These are phyloP conservation scores for Phylloscopus trochiloides DNA, from an alignment of 2,113 vertebrate genomes.

Conservation along the genomic window DNA sequence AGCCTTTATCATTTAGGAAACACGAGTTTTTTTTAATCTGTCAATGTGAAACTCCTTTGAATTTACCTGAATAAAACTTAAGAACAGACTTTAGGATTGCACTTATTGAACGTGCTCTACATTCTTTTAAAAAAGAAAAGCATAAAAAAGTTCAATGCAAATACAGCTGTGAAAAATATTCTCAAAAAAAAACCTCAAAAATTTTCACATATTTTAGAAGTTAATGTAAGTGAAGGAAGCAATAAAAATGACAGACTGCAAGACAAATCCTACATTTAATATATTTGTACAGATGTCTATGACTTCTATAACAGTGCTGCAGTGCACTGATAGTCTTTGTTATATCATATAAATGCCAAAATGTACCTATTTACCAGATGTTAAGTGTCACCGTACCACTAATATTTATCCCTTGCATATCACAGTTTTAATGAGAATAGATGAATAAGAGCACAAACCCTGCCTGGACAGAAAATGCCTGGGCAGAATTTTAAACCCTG, in stretches of 20 bases:
- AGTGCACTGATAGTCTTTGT: not conserved
- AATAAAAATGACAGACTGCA: not conserved
- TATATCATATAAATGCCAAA: not conserved
- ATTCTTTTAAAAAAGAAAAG: not conserved
- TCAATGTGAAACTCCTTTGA: not conserved
- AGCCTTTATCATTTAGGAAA: not conserved
- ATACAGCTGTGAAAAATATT: not conserved
- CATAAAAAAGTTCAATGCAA: not conserved
- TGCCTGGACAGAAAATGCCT: not conserved
- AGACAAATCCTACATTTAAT: not conserved
- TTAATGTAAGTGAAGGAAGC: not conserved
- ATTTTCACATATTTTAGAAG: not conserved
- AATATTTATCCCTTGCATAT: not conserved
- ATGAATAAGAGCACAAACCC: not conserved
- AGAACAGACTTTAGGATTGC: not conserved
- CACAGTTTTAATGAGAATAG: not conserved
- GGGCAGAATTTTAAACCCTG: not conserved
- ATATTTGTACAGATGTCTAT: not conserved
- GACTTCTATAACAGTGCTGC: not conserved
- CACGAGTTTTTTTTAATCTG: not conserved
- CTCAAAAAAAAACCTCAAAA: not conserved
- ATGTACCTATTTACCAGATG: not conserved
- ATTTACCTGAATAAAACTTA: not conserved
- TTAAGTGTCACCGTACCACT: not conserved
- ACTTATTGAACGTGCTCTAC: not conserved